Base-by-base conservation (phyloP, 2,113 vertebrate genomes). In the Nannospalax galili region DNA sequence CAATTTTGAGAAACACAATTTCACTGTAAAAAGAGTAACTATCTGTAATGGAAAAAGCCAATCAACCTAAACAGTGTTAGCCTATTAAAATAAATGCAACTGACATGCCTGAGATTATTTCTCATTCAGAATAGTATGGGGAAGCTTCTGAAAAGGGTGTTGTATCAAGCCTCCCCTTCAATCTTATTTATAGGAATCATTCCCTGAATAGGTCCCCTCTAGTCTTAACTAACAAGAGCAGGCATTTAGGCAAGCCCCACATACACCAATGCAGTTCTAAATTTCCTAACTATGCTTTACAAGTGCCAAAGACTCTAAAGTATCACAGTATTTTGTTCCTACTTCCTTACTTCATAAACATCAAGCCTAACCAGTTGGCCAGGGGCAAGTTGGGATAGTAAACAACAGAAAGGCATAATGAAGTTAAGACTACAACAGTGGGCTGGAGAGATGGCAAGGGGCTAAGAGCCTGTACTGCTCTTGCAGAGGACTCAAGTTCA, bases 21-120 rank as follows among this genome's bases (percentile, higher is more conserved):
- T 96, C 78, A 93, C 92, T 30, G 60, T 72, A 92, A 92, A 93
- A 94, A 92, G 67, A 93, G 65, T 64, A 89, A 90, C 2, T 64
- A 7, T 80, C 73, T 86, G 56, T 56, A 94, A 78, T 82, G 12
- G 28, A 77, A 89, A 94, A 95, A 78, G 24, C 24, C 88, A 91
- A 88, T 88, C 94, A 88, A 87, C 35, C 69, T 45, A 73, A 92
- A 84, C 72, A 91, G 20, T 62, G 56, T 89, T 89, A 17, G 48
- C 16, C 82, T 90, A 80, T 95, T 90, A 95, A 93, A 93, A 93
- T 62, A 91, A 91, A 92, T 35, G 40, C 87, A 84, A 87, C 0
- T 80, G 80, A 56, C 67, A 95, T n/a, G 32, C 82, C 84, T 64
- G 64, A 93, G 90, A 42, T n/a, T 1, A 22, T 69, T 89, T 79